A percentile compares a stretch with the other conserved stretches of the same genome.
phyloP scores from a whole-genome alignment of 2,113 vertebrate genomes.

The Pluvianellus socialis region DNA sequence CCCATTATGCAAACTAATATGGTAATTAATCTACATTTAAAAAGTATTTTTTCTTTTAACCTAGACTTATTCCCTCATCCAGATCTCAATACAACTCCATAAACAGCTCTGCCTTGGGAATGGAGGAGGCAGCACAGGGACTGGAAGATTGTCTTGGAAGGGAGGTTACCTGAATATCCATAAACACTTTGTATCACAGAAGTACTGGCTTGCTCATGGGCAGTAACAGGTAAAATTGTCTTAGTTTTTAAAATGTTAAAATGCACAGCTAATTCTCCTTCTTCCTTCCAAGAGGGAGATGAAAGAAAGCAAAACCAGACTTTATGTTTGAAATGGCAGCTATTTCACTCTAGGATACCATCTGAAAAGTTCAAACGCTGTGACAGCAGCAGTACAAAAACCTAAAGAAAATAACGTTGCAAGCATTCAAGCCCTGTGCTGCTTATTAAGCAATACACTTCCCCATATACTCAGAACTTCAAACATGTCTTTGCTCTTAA shows the following conservation, averaged over 20 bases:
- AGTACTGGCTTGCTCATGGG: background rate
- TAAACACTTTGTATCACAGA: background rate
- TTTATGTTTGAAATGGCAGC: background rate
- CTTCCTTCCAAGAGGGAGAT: background rate
- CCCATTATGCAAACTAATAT: background rate
- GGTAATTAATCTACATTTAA: background rate
- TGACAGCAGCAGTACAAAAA: background rate
- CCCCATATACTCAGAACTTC: background rate
- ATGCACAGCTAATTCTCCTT: background rate
- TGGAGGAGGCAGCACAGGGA: background rate
- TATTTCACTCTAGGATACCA: background rate
- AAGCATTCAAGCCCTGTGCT: background rate
- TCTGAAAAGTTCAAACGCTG: background rate
- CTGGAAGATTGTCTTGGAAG: background rate
- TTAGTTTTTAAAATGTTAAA: background rate
- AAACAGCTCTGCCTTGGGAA: background rate
- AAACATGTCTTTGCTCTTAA: constrained; percentile 27
- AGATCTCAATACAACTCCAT: background rate
- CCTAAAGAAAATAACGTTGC: background rate
- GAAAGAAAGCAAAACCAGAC: background rate
- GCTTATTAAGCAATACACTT: constrained; percentile 25
- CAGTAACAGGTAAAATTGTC: background rate
- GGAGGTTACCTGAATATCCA: background rate
- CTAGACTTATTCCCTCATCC: background rate
- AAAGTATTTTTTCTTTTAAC: background rate